Evolutionary conservation across 1,140 invertebrate species (phyloP).

Genomic region (Thaumetopoea pityocampa): DNA sequence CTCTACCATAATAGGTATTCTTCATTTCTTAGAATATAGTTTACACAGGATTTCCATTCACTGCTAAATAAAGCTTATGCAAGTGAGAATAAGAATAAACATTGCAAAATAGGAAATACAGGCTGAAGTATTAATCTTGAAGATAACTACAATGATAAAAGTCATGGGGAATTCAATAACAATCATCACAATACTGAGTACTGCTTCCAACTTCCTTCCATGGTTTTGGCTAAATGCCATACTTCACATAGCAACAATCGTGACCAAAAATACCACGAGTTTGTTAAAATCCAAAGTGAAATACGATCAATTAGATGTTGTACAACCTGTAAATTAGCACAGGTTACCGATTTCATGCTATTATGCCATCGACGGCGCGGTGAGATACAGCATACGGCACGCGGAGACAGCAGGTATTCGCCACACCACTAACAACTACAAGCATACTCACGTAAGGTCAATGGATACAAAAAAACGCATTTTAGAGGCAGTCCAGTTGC

Average conservation of each 20-base stretch:
- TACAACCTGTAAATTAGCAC: conserved; percentile 2
- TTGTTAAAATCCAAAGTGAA: conserved; percentile 6
- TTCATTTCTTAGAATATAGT: too few relatives aligned
- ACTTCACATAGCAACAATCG: conserved; percentile 8
- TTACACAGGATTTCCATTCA: too few relatives aligned
- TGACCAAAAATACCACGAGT: conserved; percentile 10
- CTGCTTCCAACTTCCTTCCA: background rate
- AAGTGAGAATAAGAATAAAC: too few relatives aligned
- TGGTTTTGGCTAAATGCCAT: background rate
- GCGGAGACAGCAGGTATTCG: conserved; percentile 24
- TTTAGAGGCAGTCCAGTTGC: conserved; percentile 25
- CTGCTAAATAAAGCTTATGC: too few relatives aligned
- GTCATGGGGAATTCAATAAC: conserved; percentile 3
- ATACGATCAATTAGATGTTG: conserved; percentile 6
- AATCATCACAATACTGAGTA: conserved; percentile 6
- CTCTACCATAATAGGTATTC: too few relatives aligned
- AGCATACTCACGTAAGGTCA: conserved; percentile 41
- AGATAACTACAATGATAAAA: too few relatives aligned
- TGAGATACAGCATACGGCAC: conserved; percentile 29
- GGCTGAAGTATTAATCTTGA: too few relatives aligned
- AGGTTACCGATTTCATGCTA: conserved; percentile 3
- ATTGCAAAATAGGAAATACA: too few relatives aligned
- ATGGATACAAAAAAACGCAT: conserved; percentile 43
- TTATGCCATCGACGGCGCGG: conserved; percentile 7
- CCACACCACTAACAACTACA: conserved; percentile 33